These are phyloP conservation scores for Lutjanus campechanus DNA, from an alignment of 2,797 vertebrate genomes.

Conservation along the genomic window DNA sequence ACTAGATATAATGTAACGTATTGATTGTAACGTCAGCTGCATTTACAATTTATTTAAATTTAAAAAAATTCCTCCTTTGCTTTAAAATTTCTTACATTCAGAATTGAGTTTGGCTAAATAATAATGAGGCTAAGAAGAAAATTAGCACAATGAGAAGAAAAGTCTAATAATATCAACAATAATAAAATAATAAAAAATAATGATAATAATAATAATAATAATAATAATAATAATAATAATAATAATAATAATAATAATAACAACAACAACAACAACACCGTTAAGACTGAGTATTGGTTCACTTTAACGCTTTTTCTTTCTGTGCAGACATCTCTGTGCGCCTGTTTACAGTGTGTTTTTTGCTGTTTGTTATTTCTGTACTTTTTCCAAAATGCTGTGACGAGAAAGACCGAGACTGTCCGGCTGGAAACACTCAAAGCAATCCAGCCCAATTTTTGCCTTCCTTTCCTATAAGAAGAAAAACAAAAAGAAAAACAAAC, in stretches of 20 bases:
- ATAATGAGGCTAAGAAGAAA: background rate
- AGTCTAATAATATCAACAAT: background rate
- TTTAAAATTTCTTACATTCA: slow-evolving; percentile 9
- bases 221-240: slow-evolving; percentile 46
- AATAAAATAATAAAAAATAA: slow-evolving; percentile 19
- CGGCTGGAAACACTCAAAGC: slow-evolving; percentile 68
- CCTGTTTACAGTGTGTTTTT: slow-evolving; percentile 80
- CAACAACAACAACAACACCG: background rate
- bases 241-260: slow-evolving; percentile 37
- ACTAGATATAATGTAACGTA: background rate
- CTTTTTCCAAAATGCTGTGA: slow-evolving; percentile 82
- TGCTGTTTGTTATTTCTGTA: slow-evolving; percentile 78
- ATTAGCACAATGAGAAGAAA: too few species aligned
- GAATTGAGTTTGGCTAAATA: background rate
- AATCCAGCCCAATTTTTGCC: slow-evolving; percentile 74
- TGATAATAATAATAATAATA: slow-evolving; percentile 46
- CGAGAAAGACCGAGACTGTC: slow-evolving; percentile 79
- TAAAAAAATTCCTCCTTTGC: background rate
- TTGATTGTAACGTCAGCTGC: slow-evolving; percentile 1
- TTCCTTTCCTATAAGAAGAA: slow-evolving; percentile 72
- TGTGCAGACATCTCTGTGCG: slow-evolving; percentile 74
- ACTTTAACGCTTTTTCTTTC: slow-evolving; percentile 63
- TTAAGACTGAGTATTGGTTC: slow-evolving; percentile 41
- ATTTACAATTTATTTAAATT: slow-evolving; percentile 23
- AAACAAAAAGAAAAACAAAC: slow-evolving; percentile 1